Base-by-base conservation (phyloP, 1,140 invertebrate species). In the Leptestheria dahalacensis region DNA sequence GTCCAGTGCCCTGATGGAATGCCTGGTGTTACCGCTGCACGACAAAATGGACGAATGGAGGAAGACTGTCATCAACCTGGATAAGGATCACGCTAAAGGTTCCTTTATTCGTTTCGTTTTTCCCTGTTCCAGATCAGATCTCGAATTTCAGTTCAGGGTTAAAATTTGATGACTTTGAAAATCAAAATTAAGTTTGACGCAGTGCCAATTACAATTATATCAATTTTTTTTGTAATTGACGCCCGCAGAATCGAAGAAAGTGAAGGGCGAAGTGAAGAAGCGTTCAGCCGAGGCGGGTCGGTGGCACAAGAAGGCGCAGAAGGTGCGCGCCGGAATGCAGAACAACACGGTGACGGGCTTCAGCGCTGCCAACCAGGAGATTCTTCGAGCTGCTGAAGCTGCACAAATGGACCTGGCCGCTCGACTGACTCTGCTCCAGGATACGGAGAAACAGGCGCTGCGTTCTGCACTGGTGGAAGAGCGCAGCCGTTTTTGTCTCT, bases 41-140 rank as follows among this genome's bases (percentile, higher is more conserved):
- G 88, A 91, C 63, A 88, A 86, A 73, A 71, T 91, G 65, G 89
- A 91, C 75, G 89, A 92, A 71, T 92, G 88, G 88, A 88, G 86
- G 68, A 88, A 87, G 69, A 78, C 82, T 54, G 78, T 85, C 51
- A 78, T 83, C 64, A 85, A 85, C 68, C 74, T 92, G 65, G 88
- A 91, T 69, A 91, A 91, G 72, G 88, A 91, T 66, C 88, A 91
- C 74, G 81, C 85, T 65, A 91, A 88, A 84, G 81, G 81, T 82
- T 63, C 26, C 23, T n/a, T 10, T n/a, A 56, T 18, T 3, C 15
- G 6, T 41, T 41, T 9, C 6, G 15, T 41, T n/a, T n/a, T n/a
- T n/a, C n/a, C n/a, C n/a, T n/a, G n/a, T n/a, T n/a, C n/a, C n/a
- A n/a, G n/a, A n/a, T n/a, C n/a, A n/a, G n/a, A n/a, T n/a, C n/a